phyloP scores from a whole-genome alignment of 1,140 invertebrate genomes.

The Pararge aegeria region DNA sequence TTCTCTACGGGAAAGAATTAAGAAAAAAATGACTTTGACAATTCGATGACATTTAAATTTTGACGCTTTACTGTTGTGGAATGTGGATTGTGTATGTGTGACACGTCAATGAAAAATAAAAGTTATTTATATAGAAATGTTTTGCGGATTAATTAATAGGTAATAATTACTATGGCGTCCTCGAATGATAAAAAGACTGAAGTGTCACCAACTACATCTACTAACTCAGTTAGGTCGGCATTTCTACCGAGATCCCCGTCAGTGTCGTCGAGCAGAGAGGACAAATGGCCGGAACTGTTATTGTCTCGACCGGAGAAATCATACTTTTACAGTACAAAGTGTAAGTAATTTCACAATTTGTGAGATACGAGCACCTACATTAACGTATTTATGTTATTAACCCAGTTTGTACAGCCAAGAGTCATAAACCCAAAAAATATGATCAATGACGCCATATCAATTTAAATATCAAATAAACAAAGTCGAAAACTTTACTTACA shows the following conservation, averaged over 20 bases:
- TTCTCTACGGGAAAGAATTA: too few relatives aligned
- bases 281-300: conserved; percentile 73
- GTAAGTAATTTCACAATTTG: conserved; percentile 47
- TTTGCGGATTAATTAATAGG: conserved; percentile 33
- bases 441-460: too few relatives aligned
- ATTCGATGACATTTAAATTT: conserved; percentile 3
- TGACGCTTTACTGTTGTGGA: neutral
- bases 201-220: conserved; percentile 60
- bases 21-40: neutral
- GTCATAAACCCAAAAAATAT: too few relatives aligned
- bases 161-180: conserved; percentile 54
- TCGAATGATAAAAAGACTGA: conserved; percentile 53
- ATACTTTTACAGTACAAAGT: conserved; percentile 60
- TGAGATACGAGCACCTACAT: too few relatives aligned
- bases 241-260: conserved; percentile 60
- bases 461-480: too few relatives aligned
- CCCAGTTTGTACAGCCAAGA: too few relatives aligned
- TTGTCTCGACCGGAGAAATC: conserved; percentile 64
- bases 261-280: conserved; percentile 58
- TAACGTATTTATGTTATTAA: too few relatives aligned
- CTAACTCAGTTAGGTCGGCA: conserved; percentile 53
- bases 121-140: conserved; percentile 31
- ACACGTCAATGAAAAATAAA: conserved; percentile 30
- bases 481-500: too few relatives aligned
- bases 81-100: conserved; percentile 5